A percentile compares a stretch with the other conserved stretches of the same genome.
Evolutionary conservation across 2,797 vertebrate genomes (phyloP).

Genomic region (Acanthurus lineatus): DNA sequence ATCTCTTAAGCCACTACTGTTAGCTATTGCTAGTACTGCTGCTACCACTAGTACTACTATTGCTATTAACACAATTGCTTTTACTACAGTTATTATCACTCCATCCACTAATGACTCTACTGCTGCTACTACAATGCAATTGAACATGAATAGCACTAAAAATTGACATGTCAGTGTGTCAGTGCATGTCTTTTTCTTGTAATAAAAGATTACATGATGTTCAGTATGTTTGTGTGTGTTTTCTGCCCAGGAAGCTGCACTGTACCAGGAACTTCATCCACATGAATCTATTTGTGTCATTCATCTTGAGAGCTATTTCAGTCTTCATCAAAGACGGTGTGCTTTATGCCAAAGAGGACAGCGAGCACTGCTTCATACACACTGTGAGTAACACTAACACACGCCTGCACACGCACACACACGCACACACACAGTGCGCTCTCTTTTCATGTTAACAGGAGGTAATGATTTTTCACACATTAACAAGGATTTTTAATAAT

Average conservation of each 20-base stretch:
- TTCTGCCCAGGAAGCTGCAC: conserved; percentile 91
- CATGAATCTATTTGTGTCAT: conserved; percentile 98
- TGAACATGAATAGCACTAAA: neutral
- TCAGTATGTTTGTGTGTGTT: neutral
- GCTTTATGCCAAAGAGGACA: conserved; percentile 93
- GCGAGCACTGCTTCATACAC: conserved; percentile 92
- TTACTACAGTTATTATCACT: neutral
- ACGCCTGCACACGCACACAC: neutral
- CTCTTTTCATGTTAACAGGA: neutral
- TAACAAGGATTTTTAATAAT: neutral
- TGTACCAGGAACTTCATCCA: conserved; percentile 99
- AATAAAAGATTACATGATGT: neutral
- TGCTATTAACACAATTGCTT: neutral
- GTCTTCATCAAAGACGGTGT: conserved; percentile 98
- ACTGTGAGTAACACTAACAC: conserved; percentile 85
- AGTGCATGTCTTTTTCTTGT: neutral
- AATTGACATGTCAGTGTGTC: neutral
- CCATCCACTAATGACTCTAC: neutral
- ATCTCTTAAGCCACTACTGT: too few species aligned
- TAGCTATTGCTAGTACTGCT: too few species aligned
- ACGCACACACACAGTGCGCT: too few species aligned
- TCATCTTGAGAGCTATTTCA: conserved; percentile 95
- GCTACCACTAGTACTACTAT: neutral
- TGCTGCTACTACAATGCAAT: neutral
- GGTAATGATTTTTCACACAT: neutral